These are phyloP conservation scores for Acleris emargana DNA, from an alignment of 2,888 invertebrate species.

Conservation along the genomic window DNA sequence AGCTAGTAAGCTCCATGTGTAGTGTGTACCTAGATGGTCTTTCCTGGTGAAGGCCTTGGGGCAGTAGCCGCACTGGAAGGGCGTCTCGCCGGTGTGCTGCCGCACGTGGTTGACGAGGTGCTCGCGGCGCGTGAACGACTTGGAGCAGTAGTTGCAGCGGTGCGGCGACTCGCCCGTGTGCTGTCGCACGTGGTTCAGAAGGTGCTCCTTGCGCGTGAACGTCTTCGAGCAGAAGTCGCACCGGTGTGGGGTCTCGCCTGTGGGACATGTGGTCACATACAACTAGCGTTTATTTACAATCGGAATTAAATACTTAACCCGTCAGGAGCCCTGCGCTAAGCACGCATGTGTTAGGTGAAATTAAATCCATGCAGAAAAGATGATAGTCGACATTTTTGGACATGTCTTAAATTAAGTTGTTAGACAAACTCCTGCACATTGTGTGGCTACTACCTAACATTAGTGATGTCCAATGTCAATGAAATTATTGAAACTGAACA, in stretches of 20 bases:
- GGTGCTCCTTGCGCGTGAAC: slow-evolving; percentile 90
- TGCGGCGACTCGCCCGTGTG: slow-evolving; percentile 93
- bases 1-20: no score
- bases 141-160: slow-evolving; percentile 93
- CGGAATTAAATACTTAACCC: not conserved
- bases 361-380: no score
- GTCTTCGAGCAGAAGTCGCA: slow-evolving; percentile 92
- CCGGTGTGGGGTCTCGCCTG: slow-evolving; percentile 89
- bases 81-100: slow-evolving; percentile 90
- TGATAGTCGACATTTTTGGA: no score
- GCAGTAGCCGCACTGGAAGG: slow-evolving; percentile 92
- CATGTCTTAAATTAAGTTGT: no score
- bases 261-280: not conserved
- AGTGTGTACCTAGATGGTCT: slow-evolving; percentile 89
- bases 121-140: slow-evolving; percentile 93
- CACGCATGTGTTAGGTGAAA: no score
- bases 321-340: no score
- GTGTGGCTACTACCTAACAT: no score
- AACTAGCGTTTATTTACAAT: not conserved
- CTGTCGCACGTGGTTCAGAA: slow-evolving; percentile 90
- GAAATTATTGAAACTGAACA: no score
- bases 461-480: no score
- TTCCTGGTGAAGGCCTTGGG: slow-evolving; percentile 94
- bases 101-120: slow-evolving; percentile 94
- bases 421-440: no score